These are phyloP conservation scores for Gorsachius goisagi DNA, from an alignment of 2,113 vertebrate species.

Conservation along the genomic window DNA sequence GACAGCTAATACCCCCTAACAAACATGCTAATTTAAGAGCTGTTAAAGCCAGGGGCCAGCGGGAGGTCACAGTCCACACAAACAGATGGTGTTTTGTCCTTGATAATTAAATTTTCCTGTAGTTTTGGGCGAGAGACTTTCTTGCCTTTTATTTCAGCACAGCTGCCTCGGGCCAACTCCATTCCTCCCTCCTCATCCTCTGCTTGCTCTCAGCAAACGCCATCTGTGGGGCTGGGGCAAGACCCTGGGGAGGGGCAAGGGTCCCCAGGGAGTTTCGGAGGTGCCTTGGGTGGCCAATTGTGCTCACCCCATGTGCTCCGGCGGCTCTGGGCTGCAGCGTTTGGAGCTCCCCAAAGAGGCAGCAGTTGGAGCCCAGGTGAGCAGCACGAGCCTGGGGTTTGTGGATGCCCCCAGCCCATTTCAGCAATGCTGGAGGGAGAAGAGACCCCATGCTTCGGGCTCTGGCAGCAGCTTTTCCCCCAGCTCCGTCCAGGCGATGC, in stretches of 20 bases:
- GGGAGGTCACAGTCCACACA: neutral
- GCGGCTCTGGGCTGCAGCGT: neutral
- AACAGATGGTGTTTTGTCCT: conserved; percentile 63
- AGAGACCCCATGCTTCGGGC: fast-evolving
- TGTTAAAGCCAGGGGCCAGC: neutral
- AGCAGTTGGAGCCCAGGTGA: neutral
- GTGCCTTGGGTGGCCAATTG: neutral
- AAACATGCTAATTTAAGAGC: conserved; percentile 32
- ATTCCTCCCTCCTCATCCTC: neutral
- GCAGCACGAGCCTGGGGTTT: neutral
- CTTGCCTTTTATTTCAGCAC: neutral
- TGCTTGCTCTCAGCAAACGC: neutral
- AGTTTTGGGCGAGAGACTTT: neutral
- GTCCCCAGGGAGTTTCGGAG: fast-evolving
- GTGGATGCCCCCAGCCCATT: neutral
- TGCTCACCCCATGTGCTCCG: fast-evolving
- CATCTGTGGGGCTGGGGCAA: neutral
- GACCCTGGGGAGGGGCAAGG: fast-evolving
- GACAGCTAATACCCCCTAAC: neutral
- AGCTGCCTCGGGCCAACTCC: neutral
- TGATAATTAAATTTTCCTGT: conserved; percentile 45
- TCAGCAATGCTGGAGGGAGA: neutral
- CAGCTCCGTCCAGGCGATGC: neutral
- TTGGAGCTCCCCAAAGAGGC: fast-evolving
- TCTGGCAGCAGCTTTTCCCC: fast-evolving